Evolutionary conservation across 2,113 vertebrate species (phyloP).

Genomic region (Neotragus pygmaeus): DNA sequence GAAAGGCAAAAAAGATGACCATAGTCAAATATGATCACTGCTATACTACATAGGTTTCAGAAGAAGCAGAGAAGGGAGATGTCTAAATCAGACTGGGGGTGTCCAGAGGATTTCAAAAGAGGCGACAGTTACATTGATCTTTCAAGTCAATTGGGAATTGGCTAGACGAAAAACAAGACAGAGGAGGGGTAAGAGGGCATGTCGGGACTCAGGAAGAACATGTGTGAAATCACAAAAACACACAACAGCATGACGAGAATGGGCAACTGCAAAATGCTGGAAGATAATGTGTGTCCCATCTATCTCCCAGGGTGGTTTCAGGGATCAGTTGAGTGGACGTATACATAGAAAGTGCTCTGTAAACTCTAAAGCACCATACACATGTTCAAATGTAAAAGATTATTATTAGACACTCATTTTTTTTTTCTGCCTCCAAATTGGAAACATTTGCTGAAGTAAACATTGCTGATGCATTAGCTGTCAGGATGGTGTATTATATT

Average conservation of each 20-base stretch:
- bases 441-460: conserved; percentile 74
- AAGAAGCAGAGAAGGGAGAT: not conserved
- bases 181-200: not conserved
- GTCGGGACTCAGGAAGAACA: not conserved
- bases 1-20: not conserved
- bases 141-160: conserved; percentile 40
- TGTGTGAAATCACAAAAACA: conserved; percentile 33
- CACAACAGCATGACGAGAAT: not conserved
- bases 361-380: conserved; percentile 51
- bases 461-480: conserved; percentile 71
- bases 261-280: not conserved
- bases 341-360: conserved; percentile 35
- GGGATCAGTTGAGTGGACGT: conserved; percentile 17
- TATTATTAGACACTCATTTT: conserved; percentile 60
- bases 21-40: not conserved
- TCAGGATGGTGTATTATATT: conserved; percentile 71
- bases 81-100: not conserved
- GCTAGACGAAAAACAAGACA: not conserved
- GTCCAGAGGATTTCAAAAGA: conserved; percentile 23
- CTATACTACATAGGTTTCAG: not conserved
- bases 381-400: conserved; percentile 44
- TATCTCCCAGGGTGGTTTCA: conserved; percentile 42
- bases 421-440: conserved; percentile 57
- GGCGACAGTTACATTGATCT: not conserved
- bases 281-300: not conserved